These are phyloP conservation scores for Amblyteles armatorius DNA, from an alignment of 2,888 invertebrate species.

Conservation along the genomic window DNA sequence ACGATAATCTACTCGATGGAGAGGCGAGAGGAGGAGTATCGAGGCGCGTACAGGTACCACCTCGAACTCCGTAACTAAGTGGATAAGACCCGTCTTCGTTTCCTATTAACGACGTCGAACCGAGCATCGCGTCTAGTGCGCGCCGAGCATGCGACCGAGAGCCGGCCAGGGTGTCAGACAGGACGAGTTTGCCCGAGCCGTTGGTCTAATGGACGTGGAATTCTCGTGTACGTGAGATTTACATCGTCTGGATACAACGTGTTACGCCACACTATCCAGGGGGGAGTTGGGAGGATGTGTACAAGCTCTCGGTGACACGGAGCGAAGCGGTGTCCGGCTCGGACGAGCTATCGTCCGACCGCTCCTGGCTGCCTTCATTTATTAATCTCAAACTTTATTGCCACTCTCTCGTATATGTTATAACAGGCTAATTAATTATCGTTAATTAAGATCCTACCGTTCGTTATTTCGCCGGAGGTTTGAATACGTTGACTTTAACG, in stretches of 20 bases:
- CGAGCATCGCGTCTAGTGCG: slow-evolving; percentile 29
- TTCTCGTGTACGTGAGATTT: slow-evolving; percentile 43
- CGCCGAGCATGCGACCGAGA: slow-evolving; percentile 24
- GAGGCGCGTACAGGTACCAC: slow-evolving; percentile 22
- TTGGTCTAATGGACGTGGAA: slow-evolving; percentile 57
- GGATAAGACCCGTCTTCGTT: slow-evolving; percentile 64
- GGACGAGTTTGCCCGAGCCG: slow-evolving; percentile 42
- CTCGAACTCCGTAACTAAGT: slow-evolving; percentile 55
- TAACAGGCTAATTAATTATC: slow-evolving; percentile 40
- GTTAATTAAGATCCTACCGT: slow-evolving; percentile 26
- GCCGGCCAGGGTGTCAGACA: slow-evolving; percentile 12
- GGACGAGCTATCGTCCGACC: background rate
- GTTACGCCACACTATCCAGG: slow-evolving; percentile 34
- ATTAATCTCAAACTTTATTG: slow-evolving; percentile 48
- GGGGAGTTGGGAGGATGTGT: background rate
- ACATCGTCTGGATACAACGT: slow-evolving; percentile 25
- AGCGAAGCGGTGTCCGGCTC: slow-evolving; percentile 10
- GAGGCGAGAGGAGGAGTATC: slow-evolving; percentile 35
- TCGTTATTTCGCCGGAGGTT: background rate
- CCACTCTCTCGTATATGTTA: background rate
- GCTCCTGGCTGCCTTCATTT: slow-evolving; percentile 7
- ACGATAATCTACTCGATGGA: slow-evolving; percentile 47
- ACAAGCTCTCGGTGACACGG: slow-evolving; percentile 2
- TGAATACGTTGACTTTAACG: slow-evolving; percentile 13
- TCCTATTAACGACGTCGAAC: slow-evolving; percentile 60